A percentile compares a stretch with the other conserved stretches of the same genome.
These are phyloP conservation scores for Panthera uncia DNA, from an alignment of 2,113 vertebrate species.

Conservation along the genomic window DNA sequence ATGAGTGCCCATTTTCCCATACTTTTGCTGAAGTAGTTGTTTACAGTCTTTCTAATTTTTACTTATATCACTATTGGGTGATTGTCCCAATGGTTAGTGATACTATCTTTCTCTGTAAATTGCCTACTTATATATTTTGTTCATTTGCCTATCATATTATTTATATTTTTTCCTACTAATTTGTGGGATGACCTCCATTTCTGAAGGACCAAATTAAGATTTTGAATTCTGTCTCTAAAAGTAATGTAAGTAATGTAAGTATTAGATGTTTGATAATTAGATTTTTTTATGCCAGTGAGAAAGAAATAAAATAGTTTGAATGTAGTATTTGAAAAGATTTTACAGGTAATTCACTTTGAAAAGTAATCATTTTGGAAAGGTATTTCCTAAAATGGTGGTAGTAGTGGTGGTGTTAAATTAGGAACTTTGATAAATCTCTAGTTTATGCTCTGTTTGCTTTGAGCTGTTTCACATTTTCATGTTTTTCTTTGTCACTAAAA, in stretches of 20 bases:
- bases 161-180: background rate
- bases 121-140: background rate
- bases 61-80: background rate
- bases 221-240: background rate
- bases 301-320: background rate
- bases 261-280: background rate
- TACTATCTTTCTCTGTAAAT: background rate
- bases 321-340: background rate
- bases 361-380: background rate
- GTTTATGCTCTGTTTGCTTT: background rate
- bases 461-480: background rate
- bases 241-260: background rate
- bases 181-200: background rate
- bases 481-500: slow-evolving; percentile 7
- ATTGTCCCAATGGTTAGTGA: background rate
- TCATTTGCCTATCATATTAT: slow-evolving; percentile 4
- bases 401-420: background rate
- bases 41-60: background rate
- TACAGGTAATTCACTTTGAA: background rate
- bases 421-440: background rate
- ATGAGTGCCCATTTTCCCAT: background rate
- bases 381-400: background rate
- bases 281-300: background rate
- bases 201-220: background rate
- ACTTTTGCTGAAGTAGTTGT: background rate